Conservation (phyloP, 37 sponge, comb jelly and placozoan genomes). For the Bolinopsis microptera region DNA sequence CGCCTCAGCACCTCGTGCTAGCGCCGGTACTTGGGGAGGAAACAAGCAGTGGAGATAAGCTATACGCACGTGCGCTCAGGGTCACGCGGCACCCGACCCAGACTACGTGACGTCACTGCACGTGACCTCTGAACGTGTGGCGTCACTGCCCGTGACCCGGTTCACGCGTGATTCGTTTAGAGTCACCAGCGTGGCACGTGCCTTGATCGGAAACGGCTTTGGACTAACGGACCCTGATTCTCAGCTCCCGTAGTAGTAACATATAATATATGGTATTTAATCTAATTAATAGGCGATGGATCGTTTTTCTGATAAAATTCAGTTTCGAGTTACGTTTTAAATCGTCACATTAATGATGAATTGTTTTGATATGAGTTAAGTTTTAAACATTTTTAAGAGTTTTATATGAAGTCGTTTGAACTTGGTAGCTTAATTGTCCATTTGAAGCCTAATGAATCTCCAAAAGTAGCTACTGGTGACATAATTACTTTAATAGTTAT, state of each 20-base stretch:
- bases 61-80: not conserved
- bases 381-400: slow-evolving; percentile 30
- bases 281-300: not conserved
- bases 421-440: not conserved
- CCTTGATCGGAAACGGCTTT: slow-evolving; percentile 59
- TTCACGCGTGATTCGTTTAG: not conserved
- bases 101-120: not conserved
- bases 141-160: not conserved
- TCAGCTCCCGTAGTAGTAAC: not conserved
- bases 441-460: not conserved
- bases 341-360: not conserved
- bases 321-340: slow-evolving; percentile 17
- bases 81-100: not conserved
- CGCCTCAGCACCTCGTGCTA: not conserved
- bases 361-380: slow-evolving; percentile 30
- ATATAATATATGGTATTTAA: slow-evolving; percentile 7
- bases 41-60: slow-evolving; percentile 36
- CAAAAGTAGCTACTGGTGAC: not conserved
- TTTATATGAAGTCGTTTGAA: slow-evolving; percentile 4
- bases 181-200: slow-evolving; percentile 23
- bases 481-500: not conserved
- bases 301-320: not conserved
- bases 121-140: not conserved
- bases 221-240: slow-evolving; percentile 41
- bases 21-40: not conserved